Evolutionary conservation across 64 coral and sea anemone species (phyloP).

Genomic region (Porites australiensis): DNA sequence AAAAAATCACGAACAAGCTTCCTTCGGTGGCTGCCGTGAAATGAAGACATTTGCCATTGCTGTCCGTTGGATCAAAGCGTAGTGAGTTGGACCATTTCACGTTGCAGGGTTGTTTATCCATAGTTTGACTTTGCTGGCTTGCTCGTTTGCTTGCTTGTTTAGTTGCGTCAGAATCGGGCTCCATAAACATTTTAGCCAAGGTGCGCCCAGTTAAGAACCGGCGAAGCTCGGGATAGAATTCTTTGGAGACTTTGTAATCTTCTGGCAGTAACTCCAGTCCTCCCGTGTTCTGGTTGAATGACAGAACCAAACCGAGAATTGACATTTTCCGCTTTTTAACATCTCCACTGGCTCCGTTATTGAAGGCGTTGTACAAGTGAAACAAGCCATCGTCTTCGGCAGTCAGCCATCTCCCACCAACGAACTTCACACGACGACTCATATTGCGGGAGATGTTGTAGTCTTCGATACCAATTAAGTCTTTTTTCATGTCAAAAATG

Average conservation of each 20-base stretch:
- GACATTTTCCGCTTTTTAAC: slow-evolving; percentile 42
- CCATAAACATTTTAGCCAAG: background rate
- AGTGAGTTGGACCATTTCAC: slow-evolving; percentile 63
- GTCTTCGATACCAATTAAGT: background rate
- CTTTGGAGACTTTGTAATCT: slow-evolving; percentile 28
- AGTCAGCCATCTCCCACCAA: slow-evolving; percentile 27
- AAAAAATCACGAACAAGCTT: slow-evolving; percentile 38
- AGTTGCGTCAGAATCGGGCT: background rate
- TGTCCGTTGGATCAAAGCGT: slow-evolving; percentile 52
- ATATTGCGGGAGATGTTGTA: background rate
- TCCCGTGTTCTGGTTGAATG: slow-evolving; percentile 30
- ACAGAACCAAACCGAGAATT: slow-evolving; percentile 58
- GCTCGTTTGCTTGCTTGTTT: background rate
- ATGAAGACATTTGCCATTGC: slow-evolving; percentile 65
- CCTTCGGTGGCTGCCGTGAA: slow-evolving; percentile 60
- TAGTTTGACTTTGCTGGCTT: background rate
- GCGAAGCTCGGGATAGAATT: background rate
- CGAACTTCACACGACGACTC: background rate
- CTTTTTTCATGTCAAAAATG: slow-evolving; percentile 34
- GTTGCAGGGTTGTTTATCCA: background rate
- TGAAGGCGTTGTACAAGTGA: slow-evolving; percentile 55
- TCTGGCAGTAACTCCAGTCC: background rate
- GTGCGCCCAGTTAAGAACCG: background rate
- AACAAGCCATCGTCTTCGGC: slow-evolving; percentile 42
- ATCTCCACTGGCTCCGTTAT: slow-evolving; percentile 32